Evolutionary conservation across 1,140 invertebrate species (phyloP).

Genomic region (Pachyrhynchus sulphureomaculatus): DNA sequence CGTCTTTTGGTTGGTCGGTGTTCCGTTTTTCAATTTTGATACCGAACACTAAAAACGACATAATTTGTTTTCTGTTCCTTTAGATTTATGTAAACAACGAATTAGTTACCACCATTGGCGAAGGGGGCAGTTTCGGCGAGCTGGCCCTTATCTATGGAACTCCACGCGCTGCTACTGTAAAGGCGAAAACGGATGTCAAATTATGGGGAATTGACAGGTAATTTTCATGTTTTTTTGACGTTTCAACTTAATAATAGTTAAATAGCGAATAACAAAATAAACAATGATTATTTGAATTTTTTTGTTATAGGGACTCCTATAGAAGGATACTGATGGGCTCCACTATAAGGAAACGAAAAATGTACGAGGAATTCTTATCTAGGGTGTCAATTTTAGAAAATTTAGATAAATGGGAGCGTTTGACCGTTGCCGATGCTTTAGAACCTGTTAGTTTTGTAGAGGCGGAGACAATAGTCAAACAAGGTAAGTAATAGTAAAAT

Average conservation of each 20-base stretch:
- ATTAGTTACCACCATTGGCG: conserved; percentile 91
- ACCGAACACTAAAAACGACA: no score
- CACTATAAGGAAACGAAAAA: conserved; percentile 97
- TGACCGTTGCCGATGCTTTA: conserved; percentile 92
- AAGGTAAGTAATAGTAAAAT: no score
- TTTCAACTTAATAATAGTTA: no score
- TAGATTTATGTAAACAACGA: conserved; percentile 81
- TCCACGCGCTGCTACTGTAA: conserved; percentile 93
- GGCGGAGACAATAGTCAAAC: conserved; percentile 93
- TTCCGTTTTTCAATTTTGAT: no score
- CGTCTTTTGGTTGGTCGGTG: no score
- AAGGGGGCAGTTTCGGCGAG: conserved; percentile 97
- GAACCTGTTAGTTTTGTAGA: conserved; percentile 94
- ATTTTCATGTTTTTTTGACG: no score
- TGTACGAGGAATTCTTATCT: conserved; percentile 99
- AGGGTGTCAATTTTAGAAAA: conserved; percentile 97
- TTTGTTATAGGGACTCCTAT: conserved; percentile 80
- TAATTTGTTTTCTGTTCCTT: no score
- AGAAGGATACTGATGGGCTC: conserved; percentile 98
- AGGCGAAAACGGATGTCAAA: conserved; percentile 93
- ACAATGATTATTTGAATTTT: no score
- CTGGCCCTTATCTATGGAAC: conserved; percentile 98
- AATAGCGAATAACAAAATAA: no score
- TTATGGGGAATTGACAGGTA: conserved; percentile 92
- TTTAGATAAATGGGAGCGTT: conserved; percentile 97